These are phyloP conservation scores for Taenioides sp. DNA, from an alignment of 2,797 vertebrate species.

Conservation along the genomic window DNA sequence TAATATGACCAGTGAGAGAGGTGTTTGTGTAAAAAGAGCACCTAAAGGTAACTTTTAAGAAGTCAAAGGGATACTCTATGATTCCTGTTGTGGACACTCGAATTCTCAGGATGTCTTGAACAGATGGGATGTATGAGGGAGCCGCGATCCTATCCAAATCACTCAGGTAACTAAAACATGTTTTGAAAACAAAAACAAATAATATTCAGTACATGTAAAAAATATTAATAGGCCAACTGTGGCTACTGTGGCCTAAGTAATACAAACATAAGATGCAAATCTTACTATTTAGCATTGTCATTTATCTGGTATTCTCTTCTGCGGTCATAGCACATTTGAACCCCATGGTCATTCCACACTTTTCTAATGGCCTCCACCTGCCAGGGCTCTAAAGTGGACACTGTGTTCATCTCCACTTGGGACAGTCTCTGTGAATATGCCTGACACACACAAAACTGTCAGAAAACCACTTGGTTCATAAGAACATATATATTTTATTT, in stretches of 20 bases:
- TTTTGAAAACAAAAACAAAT: neutral
- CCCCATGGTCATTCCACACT: conserved; percentile 83
- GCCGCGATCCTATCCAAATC: conserved; percentile 79
- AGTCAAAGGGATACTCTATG: conserved; percentile 84
- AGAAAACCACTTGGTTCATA: neutral
- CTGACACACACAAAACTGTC: conserved; percentile 60
- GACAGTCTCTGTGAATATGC: conserved; percentile 71
- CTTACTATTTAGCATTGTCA: conserved; percentile 89
- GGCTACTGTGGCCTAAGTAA: too few species aligned
- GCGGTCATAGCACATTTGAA: conserved; percentile 84
- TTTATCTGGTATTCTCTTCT: conserved; percentile 85
- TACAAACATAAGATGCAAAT: neutral
- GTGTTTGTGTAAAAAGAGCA: conserved; percentile 36
- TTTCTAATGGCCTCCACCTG: conserved; percentile 80
- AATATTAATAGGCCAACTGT: too few species aligned
- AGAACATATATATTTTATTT: neutral
- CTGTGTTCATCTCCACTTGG: conserved; percentile 69
- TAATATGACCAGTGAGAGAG: neutral
- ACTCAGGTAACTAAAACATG: conserved; percentile 80
- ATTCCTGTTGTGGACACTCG: conserved; percentile 84
- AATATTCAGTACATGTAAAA: neutral
- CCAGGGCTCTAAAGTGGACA: conserved; percentile 66
- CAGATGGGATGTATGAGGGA: conserved; percentile 73
- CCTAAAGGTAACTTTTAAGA: conserved; percentile 83
- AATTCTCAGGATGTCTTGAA: conserved; percentile 85